Base-by-base conservation (phyloP, 2,888 invertebrate species). In the Philereme vetulata region DNA sequence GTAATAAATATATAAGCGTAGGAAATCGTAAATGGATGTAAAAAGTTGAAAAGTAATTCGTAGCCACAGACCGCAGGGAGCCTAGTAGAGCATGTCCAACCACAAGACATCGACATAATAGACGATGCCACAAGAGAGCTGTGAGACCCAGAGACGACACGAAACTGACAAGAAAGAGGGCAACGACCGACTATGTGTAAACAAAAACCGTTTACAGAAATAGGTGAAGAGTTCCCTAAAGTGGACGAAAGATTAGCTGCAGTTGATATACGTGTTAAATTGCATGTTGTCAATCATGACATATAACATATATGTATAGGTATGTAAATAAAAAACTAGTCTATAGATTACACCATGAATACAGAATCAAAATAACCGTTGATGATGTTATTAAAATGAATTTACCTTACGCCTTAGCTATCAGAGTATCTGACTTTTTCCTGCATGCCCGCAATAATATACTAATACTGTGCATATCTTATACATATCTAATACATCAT, bases 61-160 rank as follows among this genome's bases (percentile, higher is more conserved):
- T 49, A 52, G 47, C 65, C 62, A 32, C 68, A 63, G 45, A 67
- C 70, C 80, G 69, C 81, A 81, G 62, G 64, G 62, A 68, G 66
- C 67, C 64, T 67, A 69, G 70, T 72, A 69, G 68, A 74, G 72
- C 77, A 70, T 76, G 77, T 74, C 70, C 51, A 67, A 75, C 77
- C 77, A 63, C 79, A 70, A 60, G 61, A 63, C 58, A 70, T 55
- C 21, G 44, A 62, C 51, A 55, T 51, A 43, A 62, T 44, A 43
- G 53, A 53, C 50, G 48, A 51, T 32, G 35, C 52, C 45, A 58
- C 56, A 51, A 57, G 45, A 64, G 68, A 69, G 66, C 68, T 70
- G 69, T 61, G 67, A 60, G 65, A 67, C 67, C 57, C 40, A 56
- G 51, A 52, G 64, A 67, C 62, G 66, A 65, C 64, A 63, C 55